Conservation (phyloP, 2,797 vertebrate species). For the Botia almorhae region DNA sequence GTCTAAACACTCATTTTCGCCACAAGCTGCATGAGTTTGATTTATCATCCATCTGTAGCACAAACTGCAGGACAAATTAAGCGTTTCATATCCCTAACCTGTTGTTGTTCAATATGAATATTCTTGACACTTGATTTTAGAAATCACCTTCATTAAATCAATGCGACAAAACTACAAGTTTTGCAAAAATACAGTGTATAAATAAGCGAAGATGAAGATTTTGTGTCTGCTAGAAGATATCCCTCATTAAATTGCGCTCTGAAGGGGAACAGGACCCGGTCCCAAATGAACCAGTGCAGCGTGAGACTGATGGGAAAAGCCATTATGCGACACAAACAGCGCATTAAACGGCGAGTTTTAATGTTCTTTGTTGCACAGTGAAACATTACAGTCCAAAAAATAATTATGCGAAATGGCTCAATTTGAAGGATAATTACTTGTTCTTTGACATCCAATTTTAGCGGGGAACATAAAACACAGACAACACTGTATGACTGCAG, state of each 20-base stretch:
- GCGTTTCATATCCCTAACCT: too few relatives aligned
- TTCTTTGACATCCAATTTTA: conserved; percentile 42
- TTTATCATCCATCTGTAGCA: too few relatives aligned
- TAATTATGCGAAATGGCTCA: conserved; percentile 48
- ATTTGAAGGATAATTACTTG: conserved; percentile 48
- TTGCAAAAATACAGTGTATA: not conserved
- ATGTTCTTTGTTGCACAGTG: conserved; percentile 44
- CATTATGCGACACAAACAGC: conserved; percentile 41
- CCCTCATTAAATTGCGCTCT: conserved; percentile 35
- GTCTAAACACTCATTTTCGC: too few relatives aligned
- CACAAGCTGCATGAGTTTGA: too few relatives aligned
- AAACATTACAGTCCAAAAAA: conserved; percentile 45
- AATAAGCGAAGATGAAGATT: not conserved
- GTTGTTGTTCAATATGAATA: too few relatives aligned
- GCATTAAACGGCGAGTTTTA: conserved; percentile 24
- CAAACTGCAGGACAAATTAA: too few relatives aligned
- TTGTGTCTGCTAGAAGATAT: conserved; percentile 15
- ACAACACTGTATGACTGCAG: conserved; percentile 14
- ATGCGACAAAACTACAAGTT: not conserved
- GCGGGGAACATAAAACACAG: conserved; percentile 29
- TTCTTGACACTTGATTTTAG: too few relatives aligned
- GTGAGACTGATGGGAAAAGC: conserved; percentile 40
- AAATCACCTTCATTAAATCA: not conserved
- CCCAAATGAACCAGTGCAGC: conserved; percentile 18
- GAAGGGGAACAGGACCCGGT: conserved; percentile 17